phyloP scores from a whole-genome alignment of 1,140 invertebrate genomes.

The Agrypnia vestita region DNA sequence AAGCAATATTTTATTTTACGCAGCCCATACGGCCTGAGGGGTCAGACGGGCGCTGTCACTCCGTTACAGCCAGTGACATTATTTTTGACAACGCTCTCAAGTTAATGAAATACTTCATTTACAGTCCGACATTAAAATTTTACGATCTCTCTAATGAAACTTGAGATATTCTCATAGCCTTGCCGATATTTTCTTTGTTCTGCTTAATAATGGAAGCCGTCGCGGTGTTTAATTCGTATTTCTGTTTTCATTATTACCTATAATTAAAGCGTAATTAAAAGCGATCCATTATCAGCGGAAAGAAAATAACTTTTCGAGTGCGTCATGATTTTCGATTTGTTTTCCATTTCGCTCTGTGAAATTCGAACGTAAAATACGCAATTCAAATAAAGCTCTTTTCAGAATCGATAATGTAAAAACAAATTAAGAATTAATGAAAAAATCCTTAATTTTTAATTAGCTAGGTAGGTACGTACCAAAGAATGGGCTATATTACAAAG shows the following conservation, averaged over 20 bases:
- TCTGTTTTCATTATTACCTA: conserved; percentile 54
- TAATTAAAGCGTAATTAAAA: conserved; percentile 46
- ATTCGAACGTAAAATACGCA: no score
- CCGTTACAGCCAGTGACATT: conserved; percentile 35
- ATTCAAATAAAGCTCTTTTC: no score
- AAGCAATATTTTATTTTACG: no score
- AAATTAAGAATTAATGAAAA: no score
- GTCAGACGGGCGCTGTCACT: conserved; percentile 42
- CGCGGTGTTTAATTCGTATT: conserved; percentile 42
- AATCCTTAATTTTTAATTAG: no score
- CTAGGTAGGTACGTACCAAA: no score
- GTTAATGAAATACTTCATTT: conserved; percentile 60
- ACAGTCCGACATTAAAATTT: conserved; percentile 58
- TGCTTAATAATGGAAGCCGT: conserved; percentile 44
- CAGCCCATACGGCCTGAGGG: neutral
- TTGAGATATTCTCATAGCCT: conserved; percentile 19
- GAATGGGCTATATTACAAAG: no score
- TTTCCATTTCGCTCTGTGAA: neutral
- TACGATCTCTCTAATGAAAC: conserved; percentile 55
- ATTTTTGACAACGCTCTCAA: conserved; percentile 36
- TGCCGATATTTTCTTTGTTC: conserved; percentile 33
- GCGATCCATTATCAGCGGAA: conserved; percentile 15
- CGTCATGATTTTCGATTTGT: conserved; percentile 13
- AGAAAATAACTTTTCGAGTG: conserved; percentile 7
- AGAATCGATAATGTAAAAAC: no score